These are phyloP conservation scores for Helogale parvula DNA, from an alignment of 2,113 vertebrate genomes.

Conservation along the genomic window DNA sequence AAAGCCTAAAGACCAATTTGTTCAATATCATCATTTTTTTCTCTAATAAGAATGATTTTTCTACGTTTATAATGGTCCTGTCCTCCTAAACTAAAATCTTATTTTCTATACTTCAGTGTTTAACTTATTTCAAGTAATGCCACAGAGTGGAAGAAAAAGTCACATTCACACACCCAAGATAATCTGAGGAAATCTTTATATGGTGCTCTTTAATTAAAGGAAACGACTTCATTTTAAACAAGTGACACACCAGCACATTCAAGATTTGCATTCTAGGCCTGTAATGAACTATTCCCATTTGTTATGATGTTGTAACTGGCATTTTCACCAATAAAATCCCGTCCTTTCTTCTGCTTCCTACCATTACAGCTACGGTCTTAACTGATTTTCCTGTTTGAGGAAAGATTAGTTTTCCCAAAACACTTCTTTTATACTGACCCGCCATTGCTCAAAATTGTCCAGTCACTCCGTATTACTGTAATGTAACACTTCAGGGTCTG, in stretches of 20 bases:
- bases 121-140: neutral
- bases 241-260: neutral
- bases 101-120: conserved; percentile 38
- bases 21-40: neutral
- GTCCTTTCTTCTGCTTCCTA: neutral
- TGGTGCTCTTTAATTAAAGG: neutral
- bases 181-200: neutral
- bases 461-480: neutral
- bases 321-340: neutral
- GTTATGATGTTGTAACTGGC: neutral
- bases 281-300: neutral
- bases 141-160: neutral
- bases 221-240: neutral
- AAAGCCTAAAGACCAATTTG: conserved; percentile 2
- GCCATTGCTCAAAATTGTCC: neutral
- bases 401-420: neutral
- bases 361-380: neutral
- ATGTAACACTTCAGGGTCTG: neutral
- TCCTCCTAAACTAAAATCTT: conserved; percentile 8
- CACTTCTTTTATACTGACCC: neutral
- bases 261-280: neutral
- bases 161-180: neutral
- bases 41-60: conserved; percentile 19
- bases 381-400: neutral
- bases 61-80: neutral